phyloP scores from a whole-genome alignment of 1,140 invertebrate species.

The Drosophila ercepeae region DNA sequence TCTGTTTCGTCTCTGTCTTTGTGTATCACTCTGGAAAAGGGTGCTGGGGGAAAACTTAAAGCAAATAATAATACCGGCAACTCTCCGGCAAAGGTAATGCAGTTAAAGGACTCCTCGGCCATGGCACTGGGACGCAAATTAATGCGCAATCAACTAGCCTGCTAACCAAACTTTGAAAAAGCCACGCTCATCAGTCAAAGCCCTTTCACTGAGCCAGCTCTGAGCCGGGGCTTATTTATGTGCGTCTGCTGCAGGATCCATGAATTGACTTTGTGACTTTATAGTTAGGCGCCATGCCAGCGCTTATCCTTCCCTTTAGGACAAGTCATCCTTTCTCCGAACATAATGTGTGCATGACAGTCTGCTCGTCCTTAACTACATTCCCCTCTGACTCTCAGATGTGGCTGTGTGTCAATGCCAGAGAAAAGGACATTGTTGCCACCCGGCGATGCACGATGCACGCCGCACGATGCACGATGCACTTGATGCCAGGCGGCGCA shows the following conservation, averaged over 20 bases:
- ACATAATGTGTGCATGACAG: slow-evolving; percentile 40
- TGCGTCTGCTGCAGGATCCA: slow-evolving; percentile 67
- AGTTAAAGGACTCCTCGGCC: slow-evolving; percentile 7
- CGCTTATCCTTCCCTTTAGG: neutral
- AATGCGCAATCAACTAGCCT: slow-evolving; percentile 39
- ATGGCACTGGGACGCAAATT: slow-evolving; percentile 24
- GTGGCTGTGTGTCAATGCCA: slow-evolving; percentile 51
- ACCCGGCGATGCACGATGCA: slow-evolving; percentile 37
- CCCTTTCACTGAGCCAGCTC: slow-evolving; percentile 32
- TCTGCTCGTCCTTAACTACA: slow-evolving; percentile 10
- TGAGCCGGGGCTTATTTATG: slow-evolving; percentile 68
- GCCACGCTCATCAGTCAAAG: slow-evolving; percentile 56
- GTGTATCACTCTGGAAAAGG: slow-evolving; percentile 2
- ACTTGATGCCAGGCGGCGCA: slow-evolving; percentile 53
- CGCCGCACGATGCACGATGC: slow-evolving; percentile 47
- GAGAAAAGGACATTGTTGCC: slow-evolving; percentile 54
- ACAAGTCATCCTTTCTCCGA: neutral
- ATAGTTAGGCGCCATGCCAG: slow-evolving; percentile 45
- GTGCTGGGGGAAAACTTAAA: slow-evolving; percentile 18
- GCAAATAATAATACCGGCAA: slow-evolving; percentile 28
- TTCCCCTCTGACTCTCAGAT: neutral
- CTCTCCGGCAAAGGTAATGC: slow-evolving; percentile 5
- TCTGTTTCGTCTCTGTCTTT: neutral
- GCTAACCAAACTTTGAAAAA: slow-evolving; percentile 16
- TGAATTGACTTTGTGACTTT: slow-evolving; percentile 72